Base-by-base conservation (phyloP, 2,888 invertebrate genomes). In the Acronicta alni region DNA sequence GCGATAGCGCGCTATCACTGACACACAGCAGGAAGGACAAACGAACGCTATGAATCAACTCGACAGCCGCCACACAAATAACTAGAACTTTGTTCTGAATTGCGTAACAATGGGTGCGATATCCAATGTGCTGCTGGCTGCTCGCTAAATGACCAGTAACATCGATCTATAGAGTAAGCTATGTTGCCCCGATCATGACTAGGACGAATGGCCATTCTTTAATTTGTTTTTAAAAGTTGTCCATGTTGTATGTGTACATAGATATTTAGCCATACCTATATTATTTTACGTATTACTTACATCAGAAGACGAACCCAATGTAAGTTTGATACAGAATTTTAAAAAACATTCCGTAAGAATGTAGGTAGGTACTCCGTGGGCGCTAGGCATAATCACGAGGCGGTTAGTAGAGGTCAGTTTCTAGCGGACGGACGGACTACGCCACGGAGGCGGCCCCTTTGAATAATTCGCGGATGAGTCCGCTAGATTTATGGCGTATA, bases 401-500 rank as follows among this genome's bases (percentile, higher is more conserved):
- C 52, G 65, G 62, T 68, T 61, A 67, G 71, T 18, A 38, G 58
- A 47, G 67, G 64, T 64, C 67, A 58, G 64, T 38, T 56, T 49
- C 44, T 17, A 49, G 18, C 53, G 45, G 42, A 43, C 44, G 37
- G 37, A 26, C 35, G 35, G 43, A 53, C 56, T 44, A 62, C 56
- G 51, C 51, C 54, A 17, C 17, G 67, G 47, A 45, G 81, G 87
- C 92, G 92, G 92, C 85, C 72, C 82, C 90, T 93, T 92, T 92
- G 89, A 91, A 90, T 92, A 89, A 91, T 92, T 90, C 88, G 91
- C 91, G 79, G 82, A 85, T 83, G 84, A 88, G 83, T 59, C 81
- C 82, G 79, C 80, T 90, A 91, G 93, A 93, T 93, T 93, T 93
- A 93, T 91, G 88, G 88, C 81, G 82, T 67, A 76, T 93, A 92